Base-by-base conservation (phyloP, 1,140 invertebrate genomes). In the Pseudomyrmex gracilis region DNA sequence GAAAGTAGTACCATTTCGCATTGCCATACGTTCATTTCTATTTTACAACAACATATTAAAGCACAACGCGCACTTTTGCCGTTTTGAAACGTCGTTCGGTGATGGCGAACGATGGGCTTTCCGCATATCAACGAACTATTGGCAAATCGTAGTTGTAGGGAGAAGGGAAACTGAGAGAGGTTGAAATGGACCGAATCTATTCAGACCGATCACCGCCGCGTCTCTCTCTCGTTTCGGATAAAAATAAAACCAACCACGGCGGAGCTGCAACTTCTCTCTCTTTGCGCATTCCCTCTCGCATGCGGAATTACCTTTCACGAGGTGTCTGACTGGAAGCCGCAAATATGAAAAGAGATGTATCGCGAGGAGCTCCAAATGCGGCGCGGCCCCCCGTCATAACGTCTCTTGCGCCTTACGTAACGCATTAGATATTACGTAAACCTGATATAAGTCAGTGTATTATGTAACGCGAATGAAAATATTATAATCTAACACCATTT, bases 71-170 rank as follows among this genome's bases (percentile, higher is more conserved):
- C 82, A 84, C 78, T 85, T 80, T 85, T 80, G 63, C 74, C 66
- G 73, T 88, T 89, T 86, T 83, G 85, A 88, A 87, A 89, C 85
- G 67, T 71, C 82, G 24, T 68, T 73, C 85, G 58, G 57, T 55
- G 57, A 77, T 60, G 70, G 45, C 49, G 55, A 57, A 76, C 86
- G 82, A 89, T 87, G 87, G 82, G 74, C 73, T 89, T 86, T 89
- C 87, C 85, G 88, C 87, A 89, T 89, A 89, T 89, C 87, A 89
- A 89, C 74, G 78, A 89, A 74, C 82, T 89, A 83, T 89, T 89
- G 88, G 85, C 87, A 89, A 88, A 89, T 89, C 84, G 61, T 57
- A 78, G 13, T 57, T 43, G 82, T 57, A 43, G 53, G 51, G 70
- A 68, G 47, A 74, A 68, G 47, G 49, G 47, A 45, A 57, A 70